phyloP scores from a whole-genome alignment of 2,113 vertebrate species.

The Carassius auratus region DNA sequence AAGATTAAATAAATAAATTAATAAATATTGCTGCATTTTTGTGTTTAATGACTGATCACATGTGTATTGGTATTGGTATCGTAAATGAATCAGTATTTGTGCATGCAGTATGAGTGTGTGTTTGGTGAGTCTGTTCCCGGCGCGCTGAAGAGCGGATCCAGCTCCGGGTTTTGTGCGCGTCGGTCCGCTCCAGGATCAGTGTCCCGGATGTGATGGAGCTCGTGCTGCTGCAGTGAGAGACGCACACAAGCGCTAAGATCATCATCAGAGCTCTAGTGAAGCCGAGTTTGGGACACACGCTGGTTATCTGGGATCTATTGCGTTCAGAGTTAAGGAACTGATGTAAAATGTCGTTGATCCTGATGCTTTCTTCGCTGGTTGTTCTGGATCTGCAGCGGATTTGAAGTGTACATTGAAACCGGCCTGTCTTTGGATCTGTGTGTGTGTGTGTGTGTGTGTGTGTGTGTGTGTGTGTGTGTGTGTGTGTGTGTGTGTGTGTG shows the following conservation, averaged over 20 bases:
- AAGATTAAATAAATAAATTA: too few species aligned
- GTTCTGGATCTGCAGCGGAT: slow-evolving; percentile 4
- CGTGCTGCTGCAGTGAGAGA: slow-evolving; percentile 52
- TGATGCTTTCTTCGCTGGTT: background rate
- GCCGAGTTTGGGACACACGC: slow-evolving; percentile 33
- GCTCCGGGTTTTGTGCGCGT: slow-evolving; percentile 28
- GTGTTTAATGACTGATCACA: too few species aligned
- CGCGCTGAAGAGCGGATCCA: background rate
- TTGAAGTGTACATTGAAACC: slow-evolving; percentile 5
- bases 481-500: too few species aligned
- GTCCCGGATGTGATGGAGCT: slow-evolving; percentile 33
- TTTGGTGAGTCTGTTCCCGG: too few species aligned
- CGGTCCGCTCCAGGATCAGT: slow-evolving; percentile 20
- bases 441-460: background rate
- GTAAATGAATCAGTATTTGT: background rate
- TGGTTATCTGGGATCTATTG: slow-evolving; percentile 26
- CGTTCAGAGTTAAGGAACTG: slow-evolving; percentile 56
- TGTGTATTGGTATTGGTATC: too few species aligned
- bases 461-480: slow-evolving; percentile 24
- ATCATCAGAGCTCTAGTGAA: slow-evolving; percentile 43
- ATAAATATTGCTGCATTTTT: background rate
- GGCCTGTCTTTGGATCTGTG: slow-evolving; percentile 8
- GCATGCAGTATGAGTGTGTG: background rate
- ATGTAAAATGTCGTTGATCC: background rate
- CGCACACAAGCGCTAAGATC: slow-evolving; percentile 69